Base-by-base conservation (phyloP, 1,140 invertebrate genomes). In the Drosophila arawakana region DNA sequence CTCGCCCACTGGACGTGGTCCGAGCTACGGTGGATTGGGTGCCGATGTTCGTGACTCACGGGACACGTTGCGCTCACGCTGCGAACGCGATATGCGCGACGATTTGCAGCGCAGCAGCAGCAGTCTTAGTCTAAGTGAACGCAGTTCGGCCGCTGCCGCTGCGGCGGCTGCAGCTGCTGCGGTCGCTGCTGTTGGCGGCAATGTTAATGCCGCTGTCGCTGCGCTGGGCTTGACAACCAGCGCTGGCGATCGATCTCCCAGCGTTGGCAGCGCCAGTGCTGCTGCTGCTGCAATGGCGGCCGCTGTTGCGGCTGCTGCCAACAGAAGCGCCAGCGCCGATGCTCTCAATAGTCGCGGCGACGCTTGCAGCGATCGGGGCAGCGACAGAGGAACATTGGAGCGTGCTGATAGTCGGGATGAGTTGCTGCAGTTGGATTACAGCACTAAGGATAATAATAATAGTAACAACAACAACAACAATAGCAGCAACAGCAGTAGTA, bases 341-440 rank as follows among this genome's bases (percentile, higher is more conserved):
- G 78, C 81, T 1, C 44, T 81, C 0, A 88, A 81, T 37, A 81
- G 76, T 71, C 76, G 78, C 41, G 76, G 73, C 34, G 79, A 81
- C n/a, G 81, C 76, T 0, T 81, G 83, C 72, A 91, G 88, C 60
- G 90, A 90, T 74, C 85, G 84, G 15, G 90, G 91, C 54, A 92
- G 91, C 59, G 91, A 92, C 50, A 83, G 91, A 1, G 88, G 83
- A 8, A 91, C 86, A 2, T 49, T 89, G 46, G 86, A 91, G 62
- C 80, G 91, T 10, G 90, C 91, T 18, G 91, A 92, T 58, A 92
- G 91, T 81, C 91, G 91, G 54, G 91, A 92, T 78, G 91, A 92
- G 75, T 54, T 92, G 66, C 69, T 90, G 71, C 91, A 92, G 60
- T 62, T 92, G 78, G 91, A 92, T 61, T 92, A 92, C 65, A 92